Evolutionary conservation across 2,797 vertebrate genomes (phyloP).

Genomic region (Cichlasoma orientale): DNA sequence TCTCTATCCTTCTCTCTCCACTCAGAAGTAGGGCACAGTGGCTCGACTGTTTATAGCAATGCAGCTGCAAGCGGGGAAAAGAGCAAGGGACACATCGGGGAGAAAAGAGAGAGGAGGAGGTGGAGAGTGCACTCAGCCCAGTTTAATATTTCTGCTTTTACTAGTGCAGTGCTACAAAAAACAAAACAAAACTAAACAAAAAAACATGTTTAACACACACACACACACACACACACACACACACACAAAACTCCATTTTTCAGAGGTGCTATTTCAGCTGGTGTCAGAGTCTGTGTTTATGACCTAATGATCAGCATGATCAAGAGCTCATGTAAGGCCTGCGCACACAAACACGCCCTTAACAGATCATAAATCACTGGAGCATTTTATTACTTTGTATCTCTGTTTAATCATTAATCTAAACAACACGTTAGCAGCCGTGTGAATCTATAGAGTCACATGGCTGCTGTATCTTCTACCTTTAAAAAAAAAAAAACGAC

Average conservation of each 20-base stretch:
- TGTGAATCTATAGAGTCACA: neutral
- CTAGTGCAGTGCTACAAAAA: neutral
- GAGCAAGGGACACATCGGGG: constrained; percentile 14
- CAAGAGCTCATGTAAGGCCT: neutral
- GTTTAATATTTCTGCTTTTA: constrained; percentile 23
- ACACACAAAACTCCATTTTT: constrained; percentile 12
- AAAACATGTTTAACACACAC: neutral
- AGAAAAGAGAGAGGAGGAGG: constrained; percentile 15
- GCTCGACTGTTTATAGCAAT: constrained; percentile 73
- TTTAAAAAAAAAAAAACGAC: neutral
- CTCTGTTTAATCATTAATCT: constrained; percentile 48
- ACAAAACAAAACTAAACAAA: constrained; percentile 2
- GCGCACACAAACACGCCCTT: neutral
- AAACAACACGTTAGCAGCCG: neutral
- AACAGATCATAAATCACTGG: constrained; percentile 11
- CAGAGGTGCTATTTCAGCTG: neutral
- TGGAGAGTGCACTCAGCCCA: constrained; percentile 1
- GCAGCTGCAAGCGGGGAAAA: constrained; percentile 68
- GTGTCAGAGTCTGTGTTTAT: constrained; percentile 70
- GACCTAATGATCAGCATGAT: constrained; percentile 22
- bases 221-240: neutral
- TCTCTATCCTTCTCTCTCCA: constrained; percentile 38
- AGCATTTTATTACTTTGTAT: constrained; percentile 14
- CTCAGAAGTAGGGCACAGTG: constrained; percentile 78
- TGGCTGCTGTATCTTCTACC: neutral